Evolutionary conservation across 2,888 invertebrate species (phyloP).

Genomic region (Calliopum simillimum): DNA sequence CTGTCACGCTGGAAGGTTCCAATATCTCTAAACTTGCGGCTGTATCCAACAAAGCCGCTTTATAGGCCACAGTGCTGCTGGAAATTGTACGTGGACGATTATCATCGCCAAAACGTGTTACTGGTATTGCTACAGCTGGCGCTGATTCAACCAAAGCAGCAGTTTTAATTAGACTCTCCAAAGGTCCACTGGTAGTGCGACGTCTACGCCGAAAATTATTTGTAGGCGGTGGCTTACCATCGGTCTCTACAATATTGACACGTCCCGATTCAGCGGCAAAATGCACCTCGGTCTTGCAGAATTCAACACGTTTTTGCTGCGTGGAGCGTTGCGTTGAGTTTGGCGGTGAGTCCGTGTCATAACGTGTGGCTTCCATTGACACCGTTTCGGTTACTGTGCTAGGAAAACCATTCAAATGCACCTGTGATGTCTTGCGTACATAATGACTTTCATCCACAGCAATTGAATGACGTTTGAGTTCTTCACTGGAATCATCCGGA

Average conservation of each 20-base stretch:
- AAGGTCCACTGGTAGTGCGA: conserved; percentile 69
- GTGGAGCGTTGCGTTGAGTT: conserved; percentile 37
- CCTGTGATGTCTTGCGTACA: conserved; percentile 64
- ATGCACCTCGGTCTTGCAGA: conserved; percentile 90
- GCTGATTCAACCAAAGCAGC: conserved; percentile 52
- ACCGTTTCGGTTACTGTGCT: conserved; percentile 19
- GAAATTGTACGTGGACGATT: conserved; percentile 49
- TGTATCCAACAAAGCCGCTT: conserved; percentile 54
- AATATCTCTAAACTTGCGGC: conserved; percentile 46
- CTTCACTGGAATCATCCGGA: conserved; percentile 43
- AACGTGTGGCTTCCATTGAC: neutral
- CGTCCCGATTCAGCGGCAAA: conserved; percentile 87
- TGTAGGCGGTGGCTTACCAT: conserved; percentile 87
- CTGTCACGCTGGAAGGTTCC: conserved; percentile 55
- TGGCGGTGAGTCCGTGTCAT: conserved; percentile 9
- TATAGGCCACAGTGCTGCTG: conserved; percentile 56
- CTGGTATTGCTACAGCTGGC: conserved; percentile 66
- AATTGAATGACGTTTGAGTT: conserved; percentile 69
- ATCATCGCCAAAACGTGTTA: conserved; percentile 76
- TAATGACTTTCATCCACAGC: conserved; percentile 72
- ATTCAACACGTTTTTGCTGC: conserved; percentile 79
- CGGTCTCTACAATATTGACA: conserved; percentile 88
- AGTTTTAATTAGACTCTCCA: conserved; percentile 59
- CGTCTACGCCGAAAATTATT: conserved; percentile 81
- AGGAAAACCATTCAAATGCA: conserved; percentile 59